Conservation (phyloP, 1,140 invertebrate genomes). For the Pentalonia nigronervosa region DNA sequence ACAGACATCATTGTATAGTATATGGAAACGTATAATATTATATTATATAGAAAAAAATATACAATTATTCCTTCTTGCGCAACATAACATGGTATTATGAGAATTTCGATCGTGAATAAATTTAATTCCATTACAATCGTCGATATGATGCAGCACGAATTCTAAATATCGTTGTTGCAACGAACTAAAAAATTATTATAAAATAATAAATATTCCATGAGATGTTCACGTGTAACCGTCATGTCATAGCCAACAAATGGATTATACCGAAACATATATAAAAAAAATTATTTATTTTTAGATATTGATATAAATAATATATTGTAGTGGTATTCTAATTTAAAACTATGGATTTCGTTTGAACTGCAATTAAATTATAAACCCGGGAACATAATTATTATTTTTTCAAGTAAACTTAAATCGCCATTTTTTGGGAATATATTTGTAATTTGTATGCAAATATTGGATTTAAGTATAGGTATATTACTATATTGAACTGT, state of each 20-base stretch:
- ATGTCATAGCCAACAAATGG: not conserved
- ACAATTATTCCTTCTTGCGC: not conserved
- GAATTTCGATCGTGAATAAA: constrained; percentile 3
- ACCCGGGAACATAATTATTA: not conserved
- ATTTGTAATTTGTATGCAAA: not conserved
- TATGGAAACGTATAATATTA: not conserved
- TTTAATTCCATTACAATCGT: not conserved
- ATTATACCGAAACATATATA: not conserved
- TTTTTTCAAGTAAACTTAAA: not conserved
- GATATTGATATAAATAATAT: not conserved
- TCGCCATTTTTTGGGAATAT: not conserved
- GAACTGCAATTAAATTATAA: not conserved
- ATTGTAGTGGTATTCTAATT: not conserved
- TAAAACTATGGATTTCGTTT: not conserved
- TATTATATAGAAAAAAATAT: not conserved
- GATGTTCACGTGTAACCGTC: not conserved
- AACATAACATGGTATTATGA: not conserved
- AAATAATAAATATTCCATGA: not conserved
- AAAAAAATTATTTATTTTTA: not conserved
- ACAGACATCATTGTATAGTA: not conserved
- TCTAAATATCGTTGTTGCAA: not conserved
- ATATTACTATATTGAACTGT: too few species aligned
- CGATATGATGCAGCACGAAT: not conserved
- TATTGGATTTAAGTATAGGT: not conserved
- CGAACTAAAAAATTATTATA: not conserved